Conservation (phyloP, 1,140 invertebrate species). For the Melitaea cinxia region DNA sequence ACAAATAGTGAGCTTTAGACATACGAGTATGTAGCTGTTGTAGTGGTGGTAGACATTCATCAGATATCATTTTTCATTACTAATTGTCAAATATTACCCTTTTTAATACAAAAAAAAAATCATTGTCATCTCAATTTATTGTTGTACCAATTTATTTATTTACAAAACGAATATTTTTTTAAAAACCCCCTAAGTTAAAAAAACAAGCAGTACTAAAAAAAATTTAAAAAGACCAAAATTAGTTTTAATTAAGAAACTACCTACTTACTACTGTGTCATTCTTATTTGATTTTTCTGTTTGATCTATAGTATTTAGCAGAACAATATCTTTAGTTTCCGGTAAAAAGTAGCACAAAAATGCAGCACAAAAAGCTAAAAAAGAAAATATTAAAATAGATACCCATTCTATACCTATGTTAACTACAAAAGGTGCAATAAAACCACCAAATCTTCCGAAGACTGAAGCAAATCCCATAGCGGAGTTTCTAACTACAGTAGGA, state of each 20-base stretch:
- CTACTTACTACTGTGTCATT: not conserved
- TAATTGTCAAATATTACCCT: too few relatives aligned
- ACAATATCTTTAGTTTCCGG: slow-evolving; percentile 66
- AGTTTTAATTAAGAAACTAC: not conserved
- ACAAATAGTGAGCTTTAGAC: too few relatives aligned
- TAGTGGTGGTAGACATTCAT: too few relatives aligned
- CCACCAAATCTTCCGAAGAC: slow-evolving; percentile 85
- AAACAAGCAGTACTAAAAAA: too few relatives aligned
- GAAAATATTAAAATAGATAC: slow-evolving; percentile 62
- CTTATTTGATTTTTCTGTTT: slow-evolving; percentile 46
- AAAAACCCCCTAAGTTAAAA: too few relatives aligned
- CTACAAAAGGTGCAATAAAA: slow-evolving; percentile 85
- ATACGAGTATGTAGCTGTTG: too few relatives aligned
- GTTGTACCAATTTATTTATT: too few relatives aligned
- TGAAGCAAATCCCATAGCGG: slow-evolving; percentile 84
- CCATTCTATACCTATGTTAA: slow-evolving; percentile 79
- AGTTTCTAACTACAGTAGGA: slow-evolving; percentile 86
- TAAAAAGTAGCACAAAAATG: slow-evolving; percentile 57
- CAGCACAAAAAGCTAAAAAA: slow-evolving; percentile 52
- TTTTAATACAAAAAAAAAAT: too few relatives aligned
- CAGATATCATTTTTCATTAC: too few relatives aligned
- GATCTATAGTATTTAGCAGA: slow-evolving; percentile 61
- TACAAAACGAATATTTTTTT: too few relatives aligned
- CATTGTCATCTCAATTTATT: too few relatives aligned
- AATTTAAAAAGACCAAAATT: not conserved